phyloP scores from a whole-genome alignment of 2,797 vertebrate genomes.

The Sebastolobus altivelis region DNA sequence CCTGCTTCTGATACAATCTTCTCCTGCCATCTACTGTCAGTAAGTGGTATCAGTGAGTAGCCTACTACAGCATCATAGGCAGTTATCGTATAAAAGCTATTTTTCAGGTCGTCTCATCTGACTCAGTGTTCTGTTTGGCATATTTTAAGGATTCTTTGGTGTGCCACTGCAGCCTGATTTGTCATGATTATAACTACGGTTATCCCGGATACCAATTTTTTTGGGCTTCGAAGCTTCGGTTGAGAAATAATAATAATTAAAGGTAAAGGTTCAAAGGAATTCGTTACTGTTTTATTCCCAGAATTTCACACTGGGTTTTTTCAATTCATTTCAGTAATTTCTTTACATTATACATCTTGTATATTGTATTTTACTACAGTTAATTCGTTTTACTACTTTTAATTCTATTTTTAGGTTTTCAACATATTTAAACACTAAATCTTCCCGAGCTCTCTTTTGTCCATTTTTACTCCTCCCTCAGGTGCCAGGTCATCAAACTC shows the following conservation, averaged over 20 bases:
- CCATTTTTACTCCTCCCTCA: neutral
- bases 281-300: neutral
- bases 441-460: neutral
- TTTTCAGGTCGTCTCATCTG: neutral
- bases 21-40: conserved; percentile 59
- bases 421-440: neutral
- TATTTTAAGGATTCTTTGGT: neutral
- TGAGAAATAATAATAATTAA: too few relatives aligned
- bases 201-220: too few relatives aligned
- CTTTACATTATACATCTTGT: neutral
- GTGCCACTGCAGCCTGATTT: neutral
- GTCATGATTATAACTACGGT: neutral
- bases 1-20: conserved; percentile 4
- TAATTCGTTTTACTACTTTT: too few relatives aligned
- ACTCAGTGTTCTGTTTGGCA: neutral
- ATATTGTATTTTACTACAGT: neutral
- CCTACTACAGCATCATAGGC: neutral
- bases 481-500: neutral
- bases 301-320: neutral
- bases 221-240: too few relatives aligned
- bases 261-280: too few relatives aligned
- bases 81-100: neutral
- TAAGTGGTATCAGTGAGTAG: neutral
- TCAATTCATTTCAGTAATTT: neutral
- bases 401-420: too few relatives aligned